phyloP scores from a whole-genome alignment of 2,888 invertebrate species.

The Oscheius sp. region DNA sequence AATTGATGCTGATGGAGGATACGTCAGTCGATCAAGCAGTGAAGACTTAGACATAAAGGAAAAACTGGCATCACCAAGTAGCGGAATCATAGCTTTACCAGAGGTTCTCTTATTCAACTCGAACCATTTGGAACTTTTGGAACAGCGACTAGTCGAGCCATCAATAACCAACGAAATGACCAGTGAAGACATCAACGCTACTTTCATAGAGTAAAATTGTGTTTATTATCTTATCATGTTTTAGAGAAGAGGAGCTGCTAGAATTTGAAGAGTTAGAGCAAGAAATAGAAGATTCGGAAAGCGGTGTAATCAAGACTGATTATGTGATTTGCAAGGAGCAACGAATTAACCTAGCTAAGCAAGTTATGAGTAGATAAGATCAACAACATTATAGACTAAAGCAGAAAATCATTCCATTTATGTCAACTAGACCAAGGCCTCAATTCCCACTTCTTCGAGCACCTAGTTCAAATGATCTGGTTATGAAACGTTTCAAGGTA shows the following conservation, averaged over 20 bases:
- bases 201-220: conserved; percentile 28
- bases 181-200: conserved; percentile 11
- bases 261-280: conserved; percentile 54
- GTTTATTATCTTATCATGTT: too few relatives aligned
- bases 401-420: conserved; percentile 31
- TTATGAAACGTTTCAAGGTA: conserved; percentile 56
- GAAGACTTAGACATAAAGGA: conserved; percentile 48
- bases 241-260: conserved; percentile 42
- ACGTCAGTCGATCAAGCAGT: conserved; percentile 51
- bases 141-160: conserved; percentile 12
- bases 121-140: conserved; percentile 27
- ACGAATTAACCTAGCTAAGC: conserved; percentile 50
- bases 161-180: neutral
- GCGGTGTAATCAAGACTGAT: conserved; percentile 47
- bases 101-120: conserved; percentile 4
- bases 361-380: neutral
- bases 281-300: conserved; percentile 46
- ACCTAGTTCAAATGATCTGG: conserved; percentile 50
- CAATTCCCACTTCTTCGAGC: conserved; percentile 39
- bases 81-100: neutral
- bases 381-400: conserved; percentile 19
- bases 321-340: conserved; percentile 39
- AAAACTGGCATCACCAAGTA: conserved; percentile 9
- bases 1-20: conserved; percentile 52
- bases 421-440: conserved; percentile 34